Conservation (phyloP, 2,888 invertebrate genomes). For the Linyphia triangularis region DNA sequence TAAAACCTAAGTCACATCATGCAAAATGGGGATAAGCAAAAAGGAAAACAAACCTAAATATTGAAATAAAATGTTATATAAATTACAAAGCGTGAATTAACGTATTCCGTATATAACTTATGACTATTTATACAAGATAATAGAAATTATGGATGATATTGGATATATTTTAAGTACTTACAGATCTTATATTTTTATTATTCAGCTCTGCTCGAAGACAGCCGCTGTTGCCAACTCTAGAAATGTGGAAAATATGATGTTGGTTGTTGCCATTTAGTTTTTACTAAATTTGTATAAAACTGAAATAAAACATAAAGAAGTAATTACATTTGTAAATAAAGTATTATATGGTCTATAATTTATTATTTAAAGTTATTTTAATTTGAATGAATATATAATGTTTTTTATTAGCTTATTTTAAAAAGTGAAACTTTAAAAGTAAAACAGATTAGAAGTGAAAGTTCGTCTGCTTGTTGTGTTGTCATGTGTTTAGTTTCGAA, state of each 20-base stretch:
- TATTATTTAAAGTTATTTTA: not conserved
- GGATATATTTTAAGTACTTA: conserved; percentile 8
- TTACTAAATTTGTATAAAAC: not conserved
- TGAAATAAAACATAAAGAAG: not conserved
- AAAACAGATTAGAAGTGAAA: not conserved
- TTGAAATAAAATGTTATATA: not conserved
- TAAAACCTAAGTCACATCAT: not conserved
- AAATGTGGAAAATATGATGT: no score
- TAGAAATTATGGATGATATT: not conserved
- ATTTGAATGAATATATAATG: not conserved
- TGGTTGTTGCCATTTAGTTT: no score
- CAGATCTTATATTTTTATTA: not conserved
- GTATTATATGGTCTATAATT: not conserved
- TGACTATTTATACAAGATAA: not conserved
- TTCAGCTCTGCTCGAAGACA: not conserved
- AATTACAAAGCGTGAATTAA: not conserved
- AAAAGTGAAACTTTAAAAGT: not conserved
- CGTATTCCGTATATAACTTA: not conserved
- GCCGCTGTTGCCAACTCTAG: not conserved
- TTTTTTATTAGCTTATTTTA: not conserved
- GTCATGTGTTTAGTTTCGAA: not conserved
- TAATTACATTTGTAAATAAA: not conserved
- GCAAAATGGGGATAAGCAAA: not conserved
- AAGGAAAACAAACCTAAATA: not conserved
- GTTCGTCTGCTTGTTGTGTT: not conserved